These are phyloP conservation scores for Hoplostethus atlanticus DNA, from an alignment of 2,797 vertebrate species.

Conservation along the genomic window DNA sequence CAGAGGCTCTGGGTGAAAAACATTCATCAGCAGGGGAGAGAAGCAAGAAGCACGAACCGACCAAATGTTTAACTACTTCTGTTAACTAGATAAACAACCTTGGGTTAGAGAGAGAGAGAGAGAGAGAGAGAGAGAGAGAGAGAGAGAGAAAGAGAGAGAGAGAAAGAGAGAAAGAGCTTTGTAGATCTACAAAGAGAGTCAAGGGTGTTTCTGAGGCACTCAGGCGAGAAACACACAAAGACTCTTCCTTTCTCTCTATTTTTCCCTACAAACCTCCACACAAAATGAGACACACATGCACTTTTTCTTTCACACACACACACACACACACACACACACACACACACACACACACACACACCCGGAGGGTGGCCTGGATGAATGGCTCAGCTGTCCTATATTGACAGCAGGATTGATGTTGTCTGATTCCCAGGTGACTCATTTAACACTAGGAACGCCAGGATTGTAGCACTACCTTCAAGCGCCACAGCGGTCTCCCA, in stretches of 20 bases:
- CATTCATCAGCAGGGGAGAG: no score
- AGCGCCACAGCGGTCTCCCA: no score
- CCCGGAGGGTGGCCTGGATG: conserved; percentile 42
- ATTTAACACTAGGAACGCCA: no score
- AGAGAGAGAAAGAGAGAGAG: no score
- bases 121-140: no score
- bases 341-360: conserved; percentile 2
- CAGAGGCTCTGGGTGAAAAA: no score
- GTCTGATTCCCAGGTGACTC: conserved; percentile 72
- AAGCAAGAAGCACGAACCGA: no score
- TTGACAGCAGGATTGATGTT: conserved; percentile 70
- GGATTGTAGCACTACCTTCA: no score
- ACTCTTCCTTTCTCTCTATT: conserved; percentile 14
- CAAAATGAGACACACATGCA: conserved; percentile 32
- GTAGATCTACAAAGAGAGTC: background rate
- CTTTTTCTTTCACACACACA: conserved; percentile 9
- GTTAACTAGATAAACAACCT: no score
- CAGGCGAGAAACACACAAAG: background rate
- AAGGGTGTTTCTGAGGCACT: background rate
- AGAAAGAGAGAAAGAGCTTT: no score
- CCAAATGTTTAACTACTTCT: no score
- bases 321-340: conserved; percentile 18
- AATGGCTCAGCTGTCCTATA: conserved; percentile 63
- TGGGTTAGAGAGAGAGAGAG: no score
- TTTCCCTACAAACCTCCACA: background rate